phyloP scores from a whole-genome alignment of 2,797 vertebrate species.

The Hemibagrus guttatus region DNA sequence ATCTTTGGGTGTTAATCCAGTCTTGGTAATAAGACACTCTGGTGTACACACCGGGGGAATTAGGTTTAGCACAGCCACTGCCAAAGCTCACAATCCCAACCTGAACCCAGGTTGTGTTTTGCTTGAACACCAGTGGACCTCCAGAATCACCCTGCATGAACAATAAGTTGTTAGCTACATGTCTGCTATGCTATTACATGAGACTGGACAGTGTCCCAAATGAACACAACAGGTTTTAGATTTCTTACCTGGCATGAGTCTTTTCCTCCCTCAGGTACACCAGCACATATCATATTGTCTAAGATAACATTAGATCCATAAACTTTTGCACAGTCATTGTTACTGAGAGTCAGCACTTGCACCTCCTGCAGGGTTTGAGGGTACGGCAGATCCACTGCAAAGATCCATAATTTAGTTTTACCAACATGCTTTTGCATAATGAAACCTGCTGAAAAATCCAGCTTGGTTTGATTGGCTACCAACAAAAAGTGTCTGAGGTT shows the following conservation, averaged over 20 bases:
- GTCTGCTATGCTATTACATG: not conserved
- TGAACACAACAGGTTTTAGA: not conserved
- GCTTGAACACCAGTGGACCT: constrained; percentile 55
- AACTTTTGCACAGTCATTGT: constrained; percentile 33
- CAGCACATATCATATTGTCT: constrained; percentile 61
- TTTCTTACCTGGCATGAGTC: constrained; percentile 59
- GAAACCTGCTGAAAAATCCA: not conserved
- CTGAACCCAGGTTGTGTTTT: constrained; percentile 40
- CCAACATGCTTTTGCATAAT: no score
- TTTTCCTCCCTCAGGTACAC: constrained; percentile 43
- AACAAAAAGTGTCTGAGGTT: no score
- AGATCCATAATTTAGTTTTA: not conserved
- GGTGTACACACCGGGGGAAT: constrained; percentile 47
- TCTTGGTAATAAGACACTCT: constrained; percentile 46
- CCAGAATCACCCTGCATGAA: constrained; percentile 53
- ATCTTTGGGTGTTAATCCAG: constrained; percentile 41
- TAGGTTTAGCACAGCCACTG: constrained; percentile 33
- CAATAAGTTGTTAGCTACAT: not conserved
- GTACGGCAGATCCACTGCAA: constrained; percentile 11
- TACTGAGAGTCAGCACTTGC: constrained; percentile 50
- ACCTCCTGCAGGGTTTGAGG: constrained; percentile 56
- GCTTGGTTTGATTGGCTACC: not conserved
- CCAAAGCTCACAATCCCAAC: constrained; percentile 56
- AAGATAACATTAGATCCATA: not conserved
- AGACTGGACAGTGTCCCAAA: not conserved